Base-by-base conservation (phyloP, 1,140 invertebrate species). In the Zophobas atratus region DNA sequence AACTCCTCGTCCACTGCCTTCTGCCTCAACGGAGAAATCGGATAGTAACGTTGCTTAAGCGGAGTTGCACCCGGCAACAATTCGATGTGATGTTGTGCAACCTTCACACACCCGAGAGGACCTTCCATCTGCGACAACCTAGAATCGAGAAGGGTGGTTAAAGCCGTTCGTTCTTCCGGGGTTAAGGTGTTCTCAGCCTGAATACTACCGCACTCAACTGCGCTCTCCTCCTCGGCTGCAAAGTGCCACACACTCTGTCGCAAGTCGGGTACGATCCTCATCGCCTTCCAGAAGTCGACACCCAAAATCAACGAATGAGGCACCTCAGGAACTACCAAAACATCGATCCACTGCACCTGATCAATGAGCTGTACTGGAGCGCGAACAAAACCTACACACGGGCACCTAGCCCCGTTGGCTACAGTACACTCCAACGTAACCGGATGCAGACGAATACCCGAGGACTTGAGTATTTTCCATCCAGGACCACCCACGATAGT, bases 241-340 rank as follows among this genome's bases (percentile, higher is more conserved):
- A n/a, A n/a, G n/a, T 2, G 3, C 43, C 74, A 76, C 20, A 77
- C 75, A 79, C 75, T 67, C 32, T 72, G 75, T 34, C 75, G 57
- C 8, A 82, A 36, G 53, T 81, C 79, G 3, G 77, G 80, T 6
- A 81, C 57, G 20, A 82, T 57, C 36, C 48, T 57, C 79, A 82
- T 80, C 6, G 34, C 20, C 43, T 71, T 72, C 79, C 79, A 81
- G 77, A 81, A 81, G 74, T 81, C 80, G 20, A 63, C 38, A 6
- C 79, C 79, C 32, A 81, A 48, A 33, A 81, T 75, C n/a, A 81
- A 55, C 36, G 35, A 33, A 41, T 76, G 76, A 3, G 33, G 33
- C 6, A 80, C 32, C 6, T 77, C 63, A 33, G 75, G 80, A 32
- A 81, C 20, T 5, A 81, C 72, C 32, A 81, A 48, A 70, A 80